These are phyloP conservation scores for Caenorhabditis sp. DNA, from an alignment of 2,888 invertebrate species.

Conservation along the genomic window DNA sequence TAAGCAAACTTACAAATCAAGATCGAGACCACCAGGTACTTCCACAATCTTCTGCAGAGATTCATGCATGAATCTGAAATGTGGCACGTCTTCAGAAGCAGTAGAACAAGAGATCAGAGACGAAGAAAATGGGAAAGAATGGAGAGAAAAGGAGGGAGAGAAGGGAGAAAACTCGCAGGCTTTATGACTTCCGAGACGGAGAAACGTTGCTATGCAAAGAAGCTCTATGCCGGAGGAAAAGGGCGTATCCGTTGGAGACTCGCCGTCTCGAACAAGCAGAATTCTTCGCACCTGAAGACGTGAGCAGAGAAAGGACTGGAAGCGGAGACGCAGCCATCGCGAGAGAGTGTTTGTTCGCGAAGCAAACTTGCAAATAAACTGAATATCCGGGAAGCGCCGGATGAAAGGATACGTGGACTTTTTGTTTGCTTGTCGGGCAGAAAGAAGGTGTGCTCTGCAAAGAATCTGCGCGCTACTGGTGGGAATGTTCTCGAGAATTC, in stretches of 20 bases:
- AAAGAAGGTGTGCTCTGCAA: background rate
- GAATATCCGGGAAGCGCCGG: conserved; percentile 41
- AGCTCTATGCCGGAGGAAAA: conserved; percentile 22
- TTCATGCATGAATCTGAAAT: conserved; percentile 60
- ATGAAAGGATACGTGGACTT: conserved; percentile 26
- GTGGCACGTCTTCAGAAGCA: background rate
- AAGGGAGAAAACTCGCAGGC: conserved; percentile 16
- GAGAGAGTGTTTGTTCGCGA: conserved; percentile 45
- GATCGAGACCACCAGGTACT: conserved; percentile 20
- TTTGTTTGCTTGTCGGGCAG: background rate
- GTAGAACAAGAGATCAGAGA: conserved; percentile 4
- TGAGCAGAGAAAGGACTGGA: conserved; percentile 15
- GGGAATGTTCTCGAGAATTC: too few species aligned
- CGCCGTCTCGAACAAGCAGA: conserved; percentile 20
- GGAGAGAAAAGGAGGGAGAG: background rate
- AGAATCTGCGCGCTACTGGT: background rate
- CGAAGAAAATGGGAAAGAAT: background rate
- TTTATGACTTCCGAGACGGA: conserved; percentile 1
- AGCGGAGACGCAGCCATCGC: conserved; percentile 3
- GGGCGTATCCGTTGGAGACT: conserved; percentile 42
- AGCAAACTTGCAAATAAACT: conserved; percentile 54
- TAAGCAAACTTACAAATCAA: conserved; percentile 36
- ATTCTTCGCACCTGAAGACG: conserved; percentile 60
- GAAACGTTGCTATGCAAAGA: conserved; percentile 29
- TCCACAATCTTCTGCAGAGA: conserved; percentile 51